Percentiles rank a stretch among this genome's conserved stretches.
Evolutionary conservation across 2,113 vertebrate species (phyloP).

Genomic region (Phalacrocorax aristotelis): DNA sequence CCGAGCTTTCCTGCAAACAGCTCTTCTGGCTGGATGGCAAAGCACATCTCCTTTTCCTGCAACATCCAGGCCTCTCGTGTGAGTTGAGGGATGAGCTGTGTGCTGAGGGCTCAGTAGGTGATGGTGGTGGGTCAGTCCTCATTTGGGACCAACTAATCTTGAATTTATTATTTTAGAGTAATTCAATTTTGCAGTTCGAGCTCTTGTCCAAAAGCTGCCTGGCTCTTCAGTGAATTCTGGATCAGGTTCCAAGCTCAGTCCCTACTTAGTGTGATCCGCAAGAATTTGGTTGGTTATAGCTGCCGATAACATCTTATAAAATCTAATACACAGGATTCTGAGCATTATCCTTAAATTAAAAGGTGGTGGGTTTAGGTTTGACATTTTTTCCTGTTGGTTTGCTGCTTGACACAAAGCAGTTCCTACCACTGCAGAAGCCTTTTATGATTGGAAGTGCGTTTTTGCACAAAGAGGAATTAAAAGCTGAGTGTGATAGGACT

Average conservation of each 20-base stretch:
- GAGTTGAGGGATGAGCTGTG: not conserved
- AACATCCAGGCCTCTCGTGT: not conserved
- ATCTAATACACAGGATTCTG: not conserved
- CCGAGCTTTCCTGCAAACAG: not conserved
- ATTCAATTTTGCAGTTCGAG: not conserved
- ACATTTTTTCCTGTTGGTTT: constrained; percentile 4
- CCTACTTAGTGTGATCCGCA: not conserved
- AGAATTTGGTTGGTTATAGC: not conserved
- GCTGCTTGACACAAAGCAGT: constrained; percentile 64
- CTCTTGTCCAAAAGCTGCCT: not conserved
- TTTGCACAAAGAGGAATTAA: not conserved
- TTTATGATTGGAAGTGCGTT: not conserved
- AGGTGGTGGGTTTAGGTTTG: constrained; percentile 49
- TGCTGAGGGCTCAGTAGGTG: not conserved
- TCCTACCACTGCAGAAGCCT: not conserved
- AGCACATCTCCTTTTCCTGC: not conserved
- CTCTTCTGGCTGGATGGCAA: not conserved
- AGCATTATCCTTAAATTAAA: constrained; percentile 13
- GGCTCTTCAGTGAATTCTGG: not conserved
- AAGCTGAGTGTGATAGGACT: not conserved
- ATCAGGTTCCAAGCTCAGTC: not conserved
- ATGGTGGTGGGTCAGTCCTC: not conserved
- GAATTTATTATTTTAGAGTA: not conserved
- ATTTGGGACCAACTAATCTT: not conserved
- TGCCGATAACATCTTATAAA: not conserved